phyloP scores from a whole-genome alignment of 2,888 invertebrate species.

The Cerastis rubricosa region DNA sequence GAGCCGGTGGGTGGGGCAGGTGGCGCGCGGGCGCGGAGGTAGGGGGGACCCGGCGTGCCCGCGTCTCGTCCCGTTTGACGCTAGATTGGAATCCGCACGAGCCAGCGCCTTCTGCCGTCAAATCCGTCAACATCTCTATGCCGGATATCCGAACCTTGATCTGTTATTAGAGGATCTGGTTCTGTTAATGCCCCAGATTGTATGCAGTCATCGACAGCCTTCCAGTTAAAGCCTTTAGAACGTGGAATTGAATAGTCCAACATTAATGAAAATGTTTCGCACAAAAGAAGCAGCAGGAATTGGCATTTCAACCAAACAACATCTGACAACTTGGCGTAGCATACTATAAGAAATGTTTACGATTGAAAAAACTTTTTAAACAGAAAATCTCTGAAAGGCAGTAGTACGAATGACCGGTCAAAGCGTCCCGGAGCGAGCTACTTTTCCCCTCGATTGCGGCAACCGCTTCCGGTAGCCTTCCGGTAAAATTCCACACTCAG shows the following conservation, averaged over 20 bases:
- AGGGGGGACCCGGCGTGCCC: slow-evolving; percentile 55
- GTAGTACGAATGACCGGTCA: slow-evolving; percentile 80
- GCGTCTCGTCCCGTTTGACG: slow-evolving; percentile 75
- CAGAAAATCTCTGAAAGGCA: slow-evolving; percentile 69
- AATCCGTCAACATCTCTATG: slow-evolving; percentile 80
- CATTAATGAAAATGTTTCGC: slow-evolving; percentile 21
- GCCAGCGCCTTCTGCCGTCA: slow-evolving; percentile 79
- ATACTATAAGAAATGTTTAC: slow-evolving; percentile 62
- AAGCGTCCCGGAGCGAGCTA: slow-evolving; percentile 79
- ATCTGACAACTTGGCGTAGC: slow-evolving; percentile 53
- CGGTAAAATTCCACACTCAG: slow-evolving; percentile 76
- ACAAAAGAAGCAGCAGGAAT: slow-evolving; percentile 31
- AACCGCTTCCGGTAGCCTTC: slow-evolving; percentile 79
- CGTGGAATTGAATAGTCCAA: slow-evolving; percentile 16
- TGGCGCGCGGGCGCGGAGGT: slow-evolving; percentile 62
- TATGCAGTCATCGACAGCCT: slow-evolving; percentile 25
- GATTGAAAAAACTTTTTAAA: slow-evolving; percentile 67
- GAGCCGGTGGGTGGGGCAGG: slow-evolving; percentile 71
- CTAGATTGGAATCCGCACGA: slow-evolving; percentile 84
- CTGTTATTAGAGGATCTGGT: slow-evolving; percentile 60
- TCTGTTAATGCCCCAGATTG: slow-evolving; percentile 41
- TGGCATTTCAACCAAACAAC: slow-evolving; percentile 37
- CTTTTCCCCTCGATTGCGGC: slow-evolving; percentile 85
- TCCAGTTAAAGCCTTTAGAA: slow-evolving; percentile 4
- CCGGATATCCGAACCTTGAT: slow-evolving; percentile 67